Evolutionary conservation across 2,797 vertebrate genomes (phyloP), one percentile per base, ranked within the genome.

Genomic region (Poliocrania exsul): DNA sequence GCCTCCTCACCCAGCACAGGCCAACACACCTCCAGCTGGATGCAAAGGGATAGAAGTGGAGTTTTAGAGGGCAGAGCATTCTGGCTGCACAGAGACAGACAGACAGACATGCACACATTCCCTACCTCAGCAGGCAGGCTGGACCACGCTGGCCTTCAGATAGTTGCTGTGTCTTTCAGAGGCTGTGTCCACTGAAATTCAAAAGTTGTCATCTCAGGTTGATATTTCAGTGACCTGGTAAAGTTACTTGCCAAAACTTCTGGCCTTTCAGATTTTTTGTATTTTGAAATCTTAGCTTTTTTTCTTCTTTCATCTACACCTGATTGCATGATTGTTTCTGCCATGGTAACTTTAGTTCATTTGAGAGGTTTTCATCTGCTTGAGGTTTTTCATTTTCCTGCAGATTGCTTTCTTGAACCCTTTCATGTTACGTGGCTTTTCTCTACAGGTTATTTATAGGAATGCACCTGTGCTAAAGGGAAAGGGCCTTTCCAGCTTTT

Each of bases 341-440:
- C 40, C 46, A 37, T 56, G 50, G 46, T 35, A 62, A 19, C 24
- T 37, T 26, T 13, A 69, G 35, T 38, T 88, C 46, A 18, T 75
- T 77, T 6, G 8, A 50, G n/a, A 71, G 19, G 33, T n/a, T 92
- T 86, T 88, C 17, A 57, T 69, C 66, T 84, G 10, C 28, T 80
- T 61, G 74, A 86, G 60, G 26, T 69, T 89, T 89, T 91, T 64
- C 13, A 70, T 49, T 54, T 86, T 90, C 60, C 79, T 69, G n/a
- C 47, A 90, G 21, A 38, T 65, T 81, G 44, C 47, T 50, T 91
- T 94, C 64, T 69, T 87, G 73, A 60, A 54, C 37, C 40, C 65
- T 70, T 92, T 87, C 26, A 56, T 72, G 74, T 70, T 60, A 17
- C 14, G 17, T 89, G 56, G 58, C 35, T 75, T 93, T 85, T 84